Base-by-base conservation (phyloP, 2,888 invertebrate genomes). In the Eupithecia dodoneata region DNA sequence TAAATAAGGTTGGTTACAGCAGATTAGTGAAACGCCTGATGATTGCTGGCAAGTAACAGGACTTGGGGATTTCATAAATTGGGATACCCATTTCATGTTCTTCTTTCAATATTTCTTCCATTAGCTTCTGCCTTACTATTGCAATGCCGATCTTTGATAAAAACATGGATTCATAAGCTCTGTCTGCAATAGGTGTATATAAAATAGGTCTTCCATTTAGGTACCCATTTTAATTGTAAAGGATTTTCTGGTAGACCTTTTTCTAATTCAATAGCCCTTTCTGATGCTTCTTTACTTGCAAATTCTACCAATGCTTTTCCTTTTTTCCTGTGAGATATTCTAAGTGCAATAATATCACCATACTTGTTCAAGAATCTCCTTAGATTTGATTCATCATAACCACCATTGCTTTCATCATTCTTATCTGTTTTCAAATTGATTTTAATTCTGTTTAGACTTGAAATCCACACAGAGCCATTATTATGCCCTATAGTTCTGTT, bases 241-340 rank as follows among this genome's bases (percentile, higher is more conserved):
- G 98, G 97, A 93, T 98, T 98, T 13, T 95, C 93, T 63, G 96
- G 88, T 74, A 97, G 91, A 73, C 97, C 96, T 89, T 96, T 96
- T 88, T 96, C 96, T 83, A 96, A 93, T 74, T 95, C 92, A n/a
- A 96, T 83, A 12, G 96, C 96, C 96, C 96, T 96, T 89, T 96
- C 96, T 30, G 96, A 95, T n/a, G 96, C 96, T 87, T 96, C 96
- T 80, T 95, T 96, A 15, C 96, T 95, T 83, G 95, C 94, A 90
- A 97, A 98, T 91, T 99, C 99, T 0, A 98, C 96, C 81, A 99
- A 91, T 15, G 98, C 99, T 92, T 97, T 97, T 0, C 98, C 98
- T 84, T 96, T 97, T 87, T 97, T 98, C 85, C 97, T 97, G 12
- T 96, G 91, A 6, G 97, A 97, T 81, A 98, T 91, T 41, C 98